Evolutionary conservation across 2,888 invertebrate species (phyloP).

Genomic region (Cephus pulcher): DNA sequence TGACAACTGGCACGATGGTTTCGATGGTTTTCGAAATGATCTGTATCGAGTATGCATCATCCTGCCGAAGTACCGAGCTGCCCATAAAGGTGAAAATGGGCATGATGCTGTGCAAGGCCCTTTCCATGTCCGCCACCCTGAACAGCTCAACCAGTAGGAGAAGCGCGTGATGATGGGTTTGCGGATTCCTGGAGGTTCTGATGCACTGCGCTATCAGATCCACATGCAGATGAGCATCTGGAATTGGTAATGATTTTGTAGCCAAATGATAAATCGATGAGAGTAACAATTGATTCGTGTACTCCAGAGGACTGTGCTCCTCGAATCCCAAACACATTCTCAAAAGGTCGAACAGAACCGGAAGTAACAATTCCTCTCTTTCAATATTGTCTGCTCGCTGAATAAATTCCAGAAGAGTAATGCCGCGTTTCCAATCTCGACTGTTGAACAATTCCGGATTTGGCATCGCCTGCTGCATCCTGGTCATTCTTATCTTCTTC

Average conservation of each 20-base stretch:
- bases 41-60: conserved; percentile 95
- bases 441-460: conserved; percentile 75
- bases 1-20: conserved; percentile 87
- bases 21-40: conserved; percentile 91
- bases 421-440: conserved; percentile 81
- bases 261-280: conserved; percentile 76
- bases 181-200: conserved; percentile 90
- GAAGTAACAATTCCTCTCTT: conserved; percentile 76
- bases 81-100: conserved; percentile 99
- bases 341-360: conserved; percentile 81
- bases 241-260: conserved; percentile 54
- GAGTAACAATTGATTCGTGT: conserved; percentile 87
- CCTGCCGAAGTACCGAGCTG: conserved; percentile 89
- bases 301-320: conserved; percentile 85
- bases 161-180: conserved; percentile 94
- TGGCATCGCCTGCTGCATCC: conserved; percentile 67
- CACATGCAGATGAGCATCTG: conserved; percentile 72
- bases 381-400: conserved; percentile 86
- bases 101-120: conserved; percentile 87
- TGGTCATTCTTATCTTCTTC: conserved; percentile 30
- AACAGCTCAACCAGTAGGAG: conserved; percentile 78
- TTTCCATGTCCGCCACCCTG: conserved; percentile 52
- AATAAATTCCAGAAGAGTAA: conserved; percentile 83
- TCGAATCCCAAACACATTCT: conserved; percentile 84
- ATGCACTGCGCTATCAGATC: conserved; percentile 90